Conservation (phyloP, 2,888 invertebrate species). For the Elmis aenea region DNA sequence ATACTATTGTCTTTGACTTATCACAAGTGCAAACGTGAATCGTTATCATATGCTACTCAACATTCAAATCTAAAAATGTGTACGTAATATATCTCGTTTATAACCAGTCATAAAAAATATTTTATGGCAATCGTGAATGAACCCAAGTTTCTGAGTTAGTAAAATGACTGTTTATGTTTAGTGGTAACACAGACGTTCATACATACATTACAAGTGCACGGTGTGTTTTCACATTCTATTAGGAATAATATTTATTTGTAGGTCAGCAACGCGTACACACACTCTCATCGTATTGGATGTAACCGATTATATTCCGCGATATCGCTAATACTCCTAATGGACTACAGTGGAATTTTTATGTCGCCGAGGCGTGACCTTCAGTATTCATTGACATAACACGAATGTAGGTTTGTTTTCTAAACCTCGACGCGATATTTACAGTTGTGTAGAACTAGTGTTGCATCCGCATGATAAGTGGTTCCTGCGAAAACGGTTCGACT, state of each 20-base stretch:
- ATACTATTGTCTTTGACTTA: constrained; percentile 16
- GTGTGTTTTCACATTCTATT: too few relatives aligned
- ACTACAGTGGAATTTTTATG: constrained; percentile 8
- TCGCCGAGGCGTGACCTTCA: constrained; percentile 6
- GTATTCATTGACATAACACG: constrained; percentile 7
- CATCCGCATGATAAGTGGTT: too few relatives aligned
- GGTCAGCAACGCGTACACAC: too few relatives aligned
- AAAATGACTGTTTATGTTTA: not conserved
- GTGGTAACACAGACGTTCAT: too few relatives aligned
- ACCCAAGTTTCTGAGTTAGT: not conserved
- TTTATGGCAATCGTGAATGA: constrained; percentile 6
- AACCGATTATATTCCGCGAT: too few relatives aligned
- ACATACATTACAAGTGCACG: too few relatives aligned
- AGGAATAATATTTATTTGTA: too few relatives aligned
- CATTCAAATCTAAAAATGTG: constrained; percentile 18
- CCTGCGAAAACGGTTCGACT: too few relatives aligned
- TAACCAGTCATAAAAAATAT: constrained; percentile 15
- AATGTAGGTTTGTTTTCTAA: constrained; percentile 8
- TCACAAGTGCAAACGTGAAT: constrained; percentile 15
- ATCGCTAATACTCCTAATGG: too few relatives aligned
- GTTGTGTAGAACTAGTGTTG: too few relatives aligned
- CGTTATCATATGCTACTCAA: constrained; percentile 14
- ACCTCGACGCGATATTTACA: too few relatives aligned
- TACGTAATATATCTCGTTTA: constrained; percentile 12
- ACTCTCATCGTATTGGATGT: too few relatives aligned